Evolutionary conservation across 1,140 invertebrate genomes (phyloP), one percentile per base, ranked within the genome.

Genomic region (Idris sp.): DNA sequence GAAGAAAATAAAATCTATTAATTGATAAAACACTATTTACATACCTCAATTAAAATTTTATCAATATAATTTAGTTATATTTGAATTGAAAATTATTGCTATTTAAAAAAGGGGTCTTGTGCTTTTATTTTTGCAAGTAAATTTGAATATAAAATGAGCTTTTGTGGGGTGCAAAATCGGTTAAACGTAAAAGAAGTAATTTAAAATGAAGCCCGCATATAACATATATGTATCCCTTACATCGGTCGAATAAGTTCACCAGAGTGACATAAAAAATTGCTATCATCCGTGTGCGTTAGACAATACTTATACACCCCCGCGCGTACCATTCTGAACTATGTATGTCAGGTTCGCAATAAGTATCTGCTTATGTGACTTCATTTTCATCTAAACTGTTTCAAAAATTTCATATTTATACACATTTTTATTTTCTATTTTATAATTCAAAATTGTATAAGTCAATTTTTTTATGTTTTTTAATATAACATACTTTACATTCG

Each of bases 131-230:
- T 58, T 51, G 33, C 36, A 18, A 51, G 19, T 15, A 72, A 58
- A 51, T 67, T 65, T 48, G 49, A 59, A 76, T 74, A 56, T 74
- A 72, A 81, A 81, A 74, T 77, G 71, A 67, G 48, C 71, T 80
- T 81, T 78, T 79, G 59, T 58, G 36, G 41, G 26, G 41, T 44
- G 33, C 38, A 64, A 46, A 76, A 80, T 77, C 59, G 44, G 64
- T 25, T 43, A 76, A 48, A 75, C 61, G 48, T 61, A 78, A 81
- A 82, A 76, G 56, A 58, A 82, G 81, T 81, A 78, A 81, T 81
- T 79, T 79, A 15, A 80, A 80, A 82, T 68, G 76, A 51, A 83
- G 76, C 76, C 76, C 79, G 79, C 74, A 77, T 80, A 64, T 53
- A 76, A 76, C 58, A 58, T 48, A 79, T 64, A 76, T 48, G 54